Evolutionary conservation across 1,140 invertebrate species (phyloP).

Genomic region (Aphis craccivora): DNA sequence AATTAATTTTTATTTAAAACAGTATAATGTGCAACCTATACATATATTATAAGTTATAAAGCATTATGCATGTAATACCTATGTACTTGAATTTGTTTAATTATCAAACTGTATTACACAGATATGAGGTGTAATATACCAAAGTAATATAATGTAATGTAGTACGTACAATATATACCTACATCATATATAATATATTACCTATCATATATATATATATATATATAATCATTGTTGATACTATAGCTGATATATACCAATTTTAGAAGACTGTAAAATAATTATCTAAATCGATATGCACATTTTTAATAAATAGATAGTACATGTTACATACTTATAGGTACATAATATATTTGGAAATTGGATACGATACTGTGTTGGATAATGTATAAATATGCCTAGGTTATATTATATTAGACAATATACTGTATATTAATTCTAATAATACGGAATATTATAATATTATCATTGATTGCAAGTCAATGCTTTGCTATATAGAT

Average conservation of each 20-base stretch:
- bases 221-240: background rate
- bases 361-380: too few relatives aligned
- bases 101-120: background rate
- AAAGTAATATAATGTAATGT: background rate
- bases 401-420: too few relatives aligned
- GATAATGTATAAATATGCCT: too few relatives aligned
- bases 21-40: background rate
- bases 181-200: too few relatives aligned
- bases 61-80: too few relatives aligned
- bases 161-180: background rate
- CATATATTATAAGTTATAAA: background rate
- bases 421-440: background rate
- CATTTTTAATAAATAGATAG: background rate
- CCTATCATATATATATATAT: too few relatives aligned
- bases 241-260: too few relatives aligned
- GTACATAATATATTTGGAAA: too few relatives aligned
- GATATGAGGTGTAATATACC: too few relatives aligned
- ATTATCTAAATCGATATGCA: background rate
- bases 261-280: too few relatives aligned
- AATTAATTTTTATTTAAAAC: background rate
- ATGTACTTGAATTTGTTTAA: background rate
- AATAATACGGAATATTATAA: background rate
- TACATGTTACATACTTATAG: too few relatives aligned
- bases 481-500: background rate
- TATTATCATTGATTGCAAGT: background rate